phyloP scores from a whole-genome alignment of 2,113 vertebrate genomes.

The Bubo blakistoni region DNA sequence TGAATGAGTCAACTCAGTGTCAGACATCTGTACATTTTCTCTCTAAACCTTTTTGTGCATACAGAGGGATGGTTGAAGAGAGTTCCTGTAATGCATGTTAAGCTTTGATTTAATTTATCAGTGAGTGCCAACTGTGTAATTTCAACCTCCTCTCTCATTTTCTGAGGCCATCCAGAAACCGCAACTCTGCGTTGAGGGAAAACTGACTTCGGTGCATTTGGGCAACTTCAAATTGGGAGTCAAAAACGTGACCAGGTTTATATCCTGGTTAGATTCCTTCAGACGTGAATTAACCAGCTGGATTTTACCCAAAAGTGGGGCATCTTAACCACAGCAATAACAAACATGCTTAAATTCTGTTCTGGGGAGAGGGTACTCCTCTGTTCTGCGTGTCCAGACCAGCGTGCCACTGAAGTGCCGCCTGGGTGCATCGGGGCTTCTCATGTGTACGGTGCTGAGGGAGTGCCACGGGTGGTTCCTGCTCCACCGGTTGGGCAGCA shows the following conservation, averaged over 20 bases:
- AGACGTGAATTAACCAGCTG: background rate
- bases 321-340: background rate
- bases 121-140: background rate
- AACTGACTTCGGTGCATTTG: background rate
- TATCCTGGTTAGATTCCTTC: background rate
- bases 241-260: background rate
- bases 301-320: background rate
- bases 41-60: background rate
- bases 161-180: background rate
- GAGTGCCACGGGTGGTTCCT: background rate
- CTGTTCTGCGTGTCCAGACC: background rate
- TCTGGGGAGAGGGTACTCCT: background rate
- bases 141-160: background rate
- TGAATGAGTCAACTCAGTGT: background rate
- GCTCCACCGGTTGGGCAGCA: background rate
- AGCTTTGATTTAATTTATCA: background rate
- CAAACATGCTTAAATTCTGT: background rate
- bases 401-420: accelerated
- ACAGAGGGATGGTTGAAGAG: background rate
- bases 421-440: background rate
- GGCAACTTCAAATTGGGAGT: background rate
- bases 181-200: background rate
- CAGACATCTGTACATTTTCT: background rate
- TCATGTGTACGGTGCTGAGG: background rate
- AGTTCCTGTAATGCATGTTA: background rate